A percentile compares a stretch with the other conserved stretches of the same genome.
These are phyloP conservation scores for Erpornis zantholeuca DNA, from an alignment of 2,113 vertebrate species.

Conservation along the genomic window DNA sequence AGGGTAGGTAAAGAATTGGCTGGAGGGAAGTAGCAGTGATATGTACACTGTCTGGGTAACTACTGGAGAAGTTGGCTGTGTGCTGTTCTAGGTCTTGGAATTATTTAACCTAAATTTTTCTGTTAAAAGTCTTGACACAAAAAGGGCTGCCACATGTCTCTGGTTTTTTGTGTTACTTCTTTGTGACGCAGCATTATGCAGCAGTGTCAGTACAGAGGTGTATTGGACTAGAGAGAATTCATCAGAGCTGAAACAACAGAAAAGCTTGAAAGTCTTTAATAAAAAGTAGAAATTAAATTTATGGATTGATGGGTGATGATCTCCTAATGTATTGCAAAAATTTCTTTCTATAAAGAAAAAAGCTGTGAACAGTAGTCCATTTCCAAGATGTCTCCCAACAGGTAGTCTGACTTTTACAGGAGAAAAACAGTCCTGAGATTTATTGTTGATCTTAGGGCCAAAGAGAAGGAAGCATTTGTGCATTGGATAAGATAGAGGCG, in stretches of 20 bases:
- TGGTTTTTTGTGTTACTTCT: neutral
- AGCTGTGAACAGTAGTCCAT: neutral
- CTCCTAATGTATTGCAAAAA: neutral
- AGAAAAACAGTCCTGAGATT: neutral
- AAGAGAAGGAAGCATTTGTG: neutral
- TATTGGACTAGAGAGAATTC: neutral
- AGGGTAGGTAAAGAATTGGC: neutral
- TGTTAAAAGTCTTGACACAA: neutral
- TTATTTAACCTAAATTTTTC: neutral
- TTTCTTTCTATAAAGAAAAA: neutral
- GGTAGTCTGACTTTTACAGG: neutral
- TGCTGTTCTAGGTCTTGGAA: neutral
- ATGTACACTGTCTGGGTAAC: fast-evolving
- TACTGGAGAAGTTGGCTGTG: neutral
- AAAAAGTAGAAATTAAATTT: neutral
- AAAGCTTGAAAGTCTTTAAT: neutral
- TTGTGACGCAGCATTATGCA: neutral
- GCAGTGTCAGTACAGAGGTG: neutral
- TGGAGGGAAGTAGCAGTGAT: neutral
- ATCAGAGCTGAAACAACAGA: neutral
- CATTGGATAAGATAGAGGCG: neutral
- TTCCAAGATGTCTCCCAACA: neutral
- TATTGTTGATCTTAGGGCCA: neutral
- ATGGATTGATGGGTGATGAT: neutral
- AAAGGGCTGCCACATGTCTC: neutral